phyloP scores from a whole-genome alignment of 2,888 invertebrate genomes.

The Acheta domesticus region DNA sequence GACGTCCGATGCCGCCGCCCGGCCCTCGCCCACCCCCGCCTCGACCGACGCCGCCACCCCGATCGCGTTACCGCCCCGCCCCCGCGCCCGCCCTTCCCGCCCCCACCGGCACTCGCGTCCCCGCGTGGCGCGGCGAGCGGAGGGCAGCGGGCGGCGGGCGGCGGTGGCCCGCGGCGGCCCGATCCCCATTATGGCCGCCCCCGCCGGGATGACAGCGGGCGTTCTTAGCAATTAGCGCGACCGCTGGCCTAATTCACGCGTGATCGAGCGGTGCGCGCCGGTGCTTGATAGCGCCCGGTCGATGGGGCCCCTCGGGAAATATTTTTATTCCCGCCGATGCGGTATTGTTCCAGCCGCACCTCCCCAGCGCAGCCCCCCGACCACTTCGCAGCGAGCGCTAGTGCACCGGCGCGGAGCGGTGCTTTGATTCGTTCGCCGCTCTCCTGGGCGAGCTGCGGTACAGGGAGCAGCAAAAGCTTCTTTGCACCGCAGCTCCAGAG shows the following conservation, averaged over 20 bases:
- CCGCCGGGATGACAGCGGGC: slow-evolving; percentile 18
- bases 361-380: no score
- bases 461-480: no score
- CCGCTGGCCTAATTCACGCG: slow-evolving; percentile 18
- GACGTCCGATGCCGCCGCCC: not conserved
- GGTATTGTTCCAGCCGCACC: not conserved
- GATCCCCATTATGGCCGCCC: not conserved
- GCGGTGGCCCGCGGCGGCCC: not conserved
- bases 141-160: not conserved
- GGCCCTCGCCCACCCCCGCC: not conserved
- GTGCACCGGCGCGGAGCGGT: not conserved
- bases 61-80: not conserved
- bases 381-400: no score
- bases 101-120: no score
- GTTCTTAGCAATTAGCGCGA: slow-evolving; percentile 18
- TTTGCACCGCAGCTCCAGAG: no score
- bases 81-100: not conserved
- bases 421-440: no score
- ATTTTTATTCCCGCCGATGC: not conserved
- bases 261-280: not conserved
- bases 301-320: slow-evolving; percentile 1
- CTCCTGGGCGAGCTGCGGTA: no score
- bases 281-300: not conserved
- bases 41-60: not conserved
- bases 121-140: not conserved